A percentile compares a stretch with the other conserved stretches of the same genome.
Evolutionary conservation across 1,140 invertebrate genomes (phyloP).

Genomic region (Euura saliciscinereae): DNA sequence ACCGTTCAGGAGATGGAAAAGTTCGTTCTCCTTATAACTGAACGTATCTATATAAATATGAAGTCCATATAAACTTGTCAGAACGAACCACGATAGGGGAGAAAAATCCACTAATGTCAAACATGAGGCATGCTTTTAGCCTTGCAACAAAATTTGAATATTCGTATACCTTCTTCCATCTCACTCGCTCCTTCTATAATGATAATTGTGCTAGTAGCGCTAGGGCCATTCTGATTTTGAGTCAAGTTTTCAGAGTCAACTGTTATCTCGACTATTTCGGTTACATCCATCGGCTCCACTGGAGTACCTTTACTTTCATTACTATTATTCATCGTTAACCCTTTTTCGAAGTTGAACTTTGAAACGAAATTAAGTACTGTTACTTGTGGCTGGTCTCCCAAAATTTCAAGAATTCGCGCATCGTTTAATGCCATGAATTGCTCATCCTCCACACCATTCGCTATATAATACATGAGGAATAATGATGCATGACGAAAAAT

Average conservation of each 20-base stretch:
- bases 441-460: neutral
- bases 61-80: neutral
- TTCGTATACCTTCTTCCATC: neutral
- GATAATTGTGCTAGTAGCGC: neutral
- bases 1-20: neutral
- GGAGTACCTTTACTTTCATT: neutral
- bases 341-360: neutral
- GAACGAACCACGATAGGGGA: neutral
- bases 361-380: conserved; percentile 1
- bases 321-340: neutral
- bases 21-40: conserved; percentile 3
- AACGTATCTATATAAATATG: conserved; percentile 4
- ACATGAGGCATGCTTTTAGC: neutral
- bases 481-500: conserved; percentile 1
- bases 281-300: neutral
- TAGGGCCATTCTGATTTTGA: neutral
- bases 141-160: neutral
- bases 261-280: neutral
- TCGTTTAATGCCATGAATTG: conserved; percentile 1
- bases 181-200: neutral
- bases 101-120: neutral
- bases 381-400: neutral
- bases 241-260: neutral
- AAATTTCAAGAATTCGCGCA: neutral
- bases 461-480: neutral